Base-by-base conservation (phyloP, 53 echinoderm and acorn worm genomes). In the Paracentrotus lividus region DNA sequence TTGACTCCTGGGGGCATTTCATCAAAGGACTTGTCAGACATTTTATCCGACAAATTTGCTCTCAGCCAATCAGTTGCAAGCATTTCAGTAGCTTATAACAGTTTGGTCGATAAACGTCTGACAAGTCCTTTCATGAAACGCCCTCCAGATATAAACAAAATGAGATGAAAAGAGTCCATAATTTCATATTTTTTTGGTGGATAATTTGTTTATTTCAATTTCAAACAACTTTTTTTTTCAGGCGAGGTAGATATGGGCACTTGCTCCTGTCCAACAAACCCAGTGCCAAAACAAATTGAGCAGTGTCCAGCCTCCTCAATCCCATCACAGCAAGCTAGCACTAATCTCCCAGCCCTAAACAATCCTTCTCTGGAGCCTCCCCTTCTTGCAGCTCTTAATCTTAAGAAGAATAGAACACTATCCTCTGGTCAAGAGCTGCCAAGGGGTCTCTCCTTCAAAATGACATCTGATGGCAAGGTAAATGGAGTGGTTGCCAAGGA, bases 151-250 rank as follows among this genome's bases (percentile, higher is more conserved):
- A n/a, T n/a, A n/a, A n/a, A n/a, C n/a, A n/a, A n/a, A n/a, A n/a
- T n/a, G n/a, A n/a, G n/a, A n/a, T n/a, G n/a, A n/a, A n/a, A n/a
- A n/a, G n/a, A n/a, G n/a, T n/a, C n/a, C n/a, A n/a, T n/a, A n/a
- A n/a, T n/a, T n/a, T n/a, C n/a, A n/a, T n/a, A n/a, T n/a, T n/a
- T n/a, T n/a, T n/a, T n/a, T n/a, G n/a, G n/a, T n/a, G n/a, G n/a
- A n/a, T n/a, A n/a, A n/a, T n/a, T n/a, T n/a, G n/a, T n/a, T n/a
- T n/a, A n/a, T n/a, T n/a, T n/a, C n/a, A n/a, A n/a, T n/a, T n/a
- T n/a, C n/a, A n/a, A n/a, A n/a, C n/a, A n/a, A n/a, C n/a, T 64
- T 81, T 81, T 45, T 81, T 81, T 3, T 47, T 81, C 45, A 81
- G 81, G 27, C 56, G 7, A 34, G 34, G 2, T 57, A 34, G 34